A percentile compares a stretch with the other conserved stretches of the same genome.
Conservation (phyloP, 2,888 invertebrate genomes). For the Podabrus alpinus region DNA sequence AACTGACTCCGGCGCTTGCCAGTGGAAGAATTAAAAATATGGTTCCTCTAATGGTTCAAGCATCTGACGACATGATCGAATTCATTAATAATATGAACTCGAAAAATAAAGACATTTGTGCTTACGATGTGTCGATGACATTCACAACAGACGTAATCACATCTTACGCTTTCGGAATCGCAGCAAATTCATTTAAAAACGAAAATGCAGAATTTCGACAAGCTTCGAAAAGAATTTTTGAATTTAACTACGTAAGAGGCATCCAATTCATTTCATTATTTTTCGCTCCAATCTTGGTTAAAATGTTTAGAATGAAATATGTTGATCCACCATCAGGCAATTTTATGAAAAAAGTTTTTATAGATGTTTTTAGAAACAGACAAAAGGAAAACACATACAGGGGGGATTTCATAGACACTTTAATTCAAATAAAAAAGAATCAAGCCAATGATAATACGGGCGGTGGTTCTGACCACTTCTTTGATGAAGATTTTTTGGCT, state of each 20-base stretch:
- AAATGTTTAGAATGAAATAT: conserved; percentile 40
- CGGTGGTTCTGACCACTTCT: not conserved
- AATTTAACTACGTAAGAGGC: conserved; percentile 40
- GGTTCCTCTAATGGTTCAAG: conserved; percentile 54
- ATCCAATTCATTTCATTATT: conserved; percentile 39
- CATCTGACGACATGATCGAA: conserved; percentile 41
- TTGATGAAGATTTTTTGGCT: conserved; percentile 7
- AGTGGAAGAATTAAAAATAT: conserved; percentile 59
- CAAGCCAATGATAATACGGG: not conserved
- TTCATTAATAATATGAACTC: conserved; percentile 52
- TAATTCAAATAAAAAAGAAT: not conserved
- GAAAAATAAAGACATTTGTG: conserved; percentile 36
- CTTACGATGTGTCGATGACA: conserved; percentile 48
- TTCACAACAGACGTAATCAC: conserved; percentile 57
- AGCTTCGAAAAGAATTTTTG: conserved; percentile 47
- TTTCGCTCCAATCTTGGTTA: conserved; percentile 38
- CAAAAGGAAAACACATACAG: conserved; percentile 35
- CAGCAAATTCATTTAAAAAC: conserved; percentile 50
- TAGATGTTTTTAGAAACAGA: conserved; percentile 40
- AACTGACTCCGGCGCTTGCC: conserved; percentile 59
- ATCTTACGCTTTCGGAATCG: conserved; percentile 55
- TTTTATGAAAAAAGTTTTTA: conserved; percentile 44
- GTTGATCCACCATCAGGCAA: conserved; percentile 36
- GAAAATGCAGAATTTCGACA: conserved; percentile 50
- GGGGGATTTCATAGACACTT: conserved; percentile 48